Percentiles rank a stretch among this genome's conserved stretches.
Evolutionary conservation across 2,797 vertebrate species (phyloP).

Genomic region (Sebastolobus altivelis): DNA sequence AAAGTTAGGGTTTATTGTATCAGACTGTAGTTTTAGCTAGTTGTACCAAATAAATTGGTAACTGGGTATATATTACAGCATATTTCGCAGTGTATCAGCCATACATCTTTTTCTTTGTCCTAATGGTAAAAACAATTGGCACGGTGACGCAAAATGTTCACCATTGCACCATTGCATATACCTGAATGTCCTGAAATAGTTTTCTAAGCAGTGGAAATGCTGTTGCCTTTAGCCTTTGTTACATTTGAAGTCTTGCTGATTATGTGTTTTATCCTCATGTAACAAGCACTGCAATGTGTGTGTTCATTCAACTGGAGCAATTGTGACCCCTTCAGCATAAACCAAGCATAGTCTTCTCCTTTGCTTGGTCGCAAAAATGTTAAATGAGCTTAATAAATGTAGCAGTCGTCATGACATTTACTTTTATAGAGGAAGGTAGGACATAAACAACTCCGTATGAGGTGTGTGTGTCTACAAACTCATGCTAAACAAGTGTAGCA

Average conservation of each 20-base stretch:
- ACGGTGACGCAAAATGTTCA: neutral
- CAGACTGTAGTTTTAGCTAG: neutral
- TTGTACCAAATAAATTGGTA: neutral
- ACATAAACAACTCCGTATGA: neutral
- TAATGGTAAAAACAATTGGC: neutral
- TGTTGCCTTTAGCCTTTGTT: conserved; percentile 3
- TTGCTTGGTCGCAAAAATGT: neutral
- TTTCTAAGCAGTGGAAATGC: conserved; percentile 3
- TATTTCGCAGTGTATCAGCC: neutral
- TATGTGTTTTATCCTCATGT: conserved; percentile 10
- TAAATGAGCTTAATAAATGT: conserved; percentile 7
- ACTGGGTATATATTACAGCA: neutral
- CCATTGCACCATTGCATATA: neutral
- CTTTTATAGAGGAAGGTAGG: conserved; percentile 6
- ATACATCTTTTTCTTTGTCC: neutral
- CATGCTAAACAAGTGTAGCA: neutral
- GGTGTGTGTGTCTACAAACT: neutral
- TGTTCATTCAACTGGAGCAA: conserved; percentile 56
- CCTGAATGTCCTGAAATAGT: neutral
- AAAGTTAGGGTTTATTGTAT: neutral
- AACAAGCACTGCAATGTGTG: conserved; percentile 13
- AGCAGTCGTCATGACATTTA: neutral
- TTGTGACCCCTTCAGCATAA: conserved; percentile 76
- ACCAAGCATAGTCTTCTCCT: conserved; percentile 23
- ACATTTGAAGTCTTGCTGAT: conserved; percentile 26